Evolutionary conservation across 2,113 vertebrate genomes (phyloP), one percentile per base, ranked within the genome.

Genomic region (Argyrosomus japonicus): DNA sequence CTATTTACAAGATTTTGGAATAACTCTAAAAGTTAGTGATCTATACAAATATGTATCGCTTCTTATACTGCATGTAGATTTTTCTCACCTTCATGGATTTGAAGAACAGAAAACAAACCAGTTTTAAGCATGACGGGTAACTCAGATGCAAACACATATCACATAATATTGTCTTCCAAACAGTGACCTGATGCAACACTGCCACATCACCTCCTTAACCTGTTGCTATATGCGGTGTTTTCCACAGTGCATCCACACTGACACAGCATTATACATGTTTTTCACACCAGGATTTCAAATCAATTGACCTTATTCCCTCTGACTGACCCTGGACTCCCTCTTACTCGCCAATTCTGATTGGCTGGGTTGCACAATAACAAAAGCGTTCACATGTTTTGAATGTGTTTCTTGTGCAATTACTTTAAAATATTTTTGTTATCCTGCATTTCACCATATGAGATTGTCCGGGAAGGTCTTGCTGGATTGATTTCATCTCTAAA

Each of bases 181-280:
- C 13, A 75, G 23, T 45, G 17, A 32, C 12, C 51, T 40, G 45
- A 23, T 60, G 58, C 21, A 68, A 40, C n/a, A 10, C n/a, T 32
- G 36, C 25, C 21, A 40, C 56, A 27, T 74, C 57, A 15, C 17
- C 23, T 43, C 21, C 32, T 36, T 19, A 5, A 67, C 43, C 21
- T 48, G 14, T 27, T 21, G 56, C 32, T 70, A 51, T 47, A 4
- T 53, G 62, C 6, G 3, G 23, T 47, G 29, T 62, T 84, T 86
- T 73, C 57, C 48, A 75, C 11, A 48, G 3, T 13, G 6, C 53
- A 11, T 21, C 18, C 29, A 75, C 56, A 54, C 1, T 47, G 32
- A 74, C 48, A 27, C n/a, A 62, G 15, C n/a, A 29, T n/a, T 47
- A n/a, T 23, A 80, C 23, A 53, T 75, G 75, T 88, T 87, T 83